Base-by-base conservation (phyloP, 1,140 invertebrate species). In the Drosophila rhopaloa region DNA sequence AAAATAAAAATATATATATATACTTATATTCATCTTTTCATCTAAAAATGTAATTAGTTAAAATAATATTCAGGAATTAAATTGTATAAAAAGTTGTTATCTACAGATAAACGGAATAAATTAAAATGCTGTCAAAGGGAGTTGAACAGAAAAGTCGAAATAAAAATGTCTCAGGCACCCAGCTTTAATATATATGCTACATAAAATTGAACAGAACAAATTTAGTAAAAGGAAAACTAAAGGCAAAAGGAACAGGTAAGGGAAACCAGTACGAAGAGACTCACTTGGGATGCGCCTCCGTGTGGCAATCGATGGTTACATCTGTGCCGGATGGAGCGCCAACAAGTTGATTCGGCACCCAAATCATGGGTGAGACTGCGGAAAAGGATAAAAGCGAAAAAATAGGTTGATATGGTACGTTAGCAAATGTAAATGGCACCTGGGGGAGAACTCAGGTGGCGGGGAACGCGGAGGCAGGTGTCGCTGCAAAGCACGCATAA, bases 281-380 rank as follows among this genome's bases (percentile, higher is more conserved):
- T 91, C 78, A 92, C 92, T 92, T 92, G 53, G 98, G 98, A 93
- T 97, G 96, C n/a, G 97, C 97, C 90, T 98, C 97, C 1, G 97
- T 97, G 88, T 97, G 95, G 92, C 98, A 98, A 93, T 98, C 97
- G 85, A 98, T 95, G 6, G 97, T 98, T 46, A 98, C 97, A 93
- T 97, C 96, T 19, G 96, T 97, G 47, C 96, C 97, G 43, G 95
- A 94, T 54, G 97, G 97, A 35, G 97, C 97, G 5, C 97, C 97
- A 57, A 98, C 96, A 93, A 98, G 93, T 93, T 98, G 97, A 94
- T 98, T 98, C 66, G 96, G 97, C 55, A 92, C 97, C 95, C 96
- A 97, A 83, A 98, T 97, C 96, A 97, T 97, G 24, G 97, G 97
- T 6, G 96, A 96, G 93, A 98, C 97, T 98, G 93, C 1, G 73